These are phyloP conservation scores for Todiramphus chloris DNA, from an alignment of 2,113 vertebrate genomes.

Conservation along the genomic window DNA sequence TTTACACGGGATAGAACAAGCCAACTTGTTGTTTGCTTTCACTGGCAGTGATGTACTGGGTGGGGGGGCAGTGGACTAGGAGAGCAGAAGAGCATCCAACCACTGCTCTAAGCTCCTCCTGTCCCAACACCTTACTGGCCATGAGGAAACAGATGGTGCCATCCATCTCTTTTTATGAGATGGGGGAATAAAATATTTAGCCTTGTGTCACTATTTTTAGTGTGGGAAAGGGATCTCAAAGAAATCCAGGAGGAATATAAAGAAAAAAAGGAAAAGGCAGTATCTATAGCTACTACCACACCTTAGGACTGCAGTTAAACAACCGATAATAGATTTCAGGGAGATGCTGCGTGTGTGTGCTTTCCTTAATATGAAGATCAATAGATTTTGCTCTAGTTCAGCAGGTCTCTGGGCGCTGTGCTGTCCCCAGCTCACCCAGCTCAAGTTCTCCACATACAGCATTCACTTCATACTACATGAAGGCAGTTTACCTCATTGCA, in stretches of 20 bases:
- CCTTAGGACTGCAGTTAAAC: not conserved
- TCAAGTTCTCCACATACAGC: not conserved
- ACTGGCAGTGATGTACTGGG: not conserved
- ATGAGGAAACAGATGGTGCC: constrained; percentile 24
- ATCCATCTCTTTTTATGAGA: constrained; percentile 17
- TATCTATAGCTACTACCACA: not conserved
- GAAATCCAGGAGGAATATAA: not conserved
- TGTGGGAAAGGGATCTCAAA: not conserved
- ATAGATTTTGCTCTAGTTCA: not conserved
- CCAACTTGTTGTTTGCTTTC: not conserved
- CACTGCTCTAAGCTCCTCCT: not conserved
- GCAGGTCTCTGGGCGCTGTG: not conserved
- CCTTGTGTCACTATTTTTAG: not conserved
- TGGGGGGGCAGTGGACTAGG: not conserved
- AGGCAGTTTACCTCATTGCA: not conserved
- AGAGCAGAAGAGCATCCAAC: not conserved
- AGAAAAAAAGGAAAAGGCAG: not conserved
- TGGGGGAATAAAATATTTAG: constrained; percentile 23
- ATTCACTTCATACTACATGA: not conserved
- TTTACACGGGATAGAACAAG: not conserved
- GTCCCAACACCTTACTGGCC: not conserved
- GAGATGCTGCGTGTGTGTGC: not conserved
- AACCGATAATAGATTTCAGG: not conserved
- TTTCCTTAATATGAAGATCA: not conserved
- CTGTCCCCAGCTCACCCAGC: not conserved